A percentile compares a stretch with the other conserved stretches of the same genome.
phyloP scores from a whole-genome alignment of 2,888 invertebrate species.

The Eugnorisma glareosa region DNA sequence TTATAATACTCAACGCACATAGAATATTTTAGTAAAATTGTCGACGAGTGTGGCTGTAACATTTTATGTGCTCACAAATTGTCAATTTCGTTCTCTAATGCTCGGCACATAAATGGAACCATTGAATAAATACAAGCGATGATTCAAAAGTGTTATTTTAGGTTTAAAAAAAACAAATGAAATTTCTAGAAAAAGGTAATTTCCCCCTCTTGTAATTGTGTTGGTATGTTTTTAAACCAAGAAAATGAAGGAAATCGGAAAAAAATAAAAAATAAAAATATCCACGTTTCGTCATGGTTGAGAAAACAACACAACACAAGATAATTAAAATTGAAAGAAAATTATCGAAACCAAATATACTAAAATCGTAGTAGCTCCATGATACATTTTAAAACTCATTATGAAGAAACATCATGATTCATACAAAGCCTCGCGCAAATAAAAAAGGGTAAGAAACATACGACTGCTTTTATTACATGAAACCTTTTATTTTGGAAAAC shows the following conservation, averaged over 20 bases:
- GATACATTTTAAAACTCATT: neutral
- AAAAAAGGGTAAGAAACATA: neutral
- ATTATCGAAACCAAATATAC: neutral
- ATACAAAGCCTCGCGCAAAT: neutral
- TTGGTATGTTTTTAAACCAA: neutral
- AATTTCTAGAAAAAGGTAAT: neutral
- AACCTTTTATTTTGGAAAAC: conserved; percentile 10
- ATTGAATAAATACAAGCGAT: conserved; percentile 25
- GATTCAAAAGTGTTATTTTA: conserved; percentile 19
- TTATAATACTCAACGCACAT: neutral
- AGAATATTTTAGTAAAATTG: conserved; percentile 45
- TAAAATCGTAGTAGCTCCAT: neutral
- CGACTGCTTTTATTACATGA: neutral
- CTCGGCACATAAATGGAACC: conserved; percentile 25
- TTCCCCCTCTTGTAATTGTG: neutral
- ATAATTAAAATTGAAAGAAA: too few relatives aligned
- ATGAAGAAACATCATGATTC: neutral
- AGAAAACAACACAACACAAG: neutral
- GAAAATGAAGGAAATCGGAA: neutral
- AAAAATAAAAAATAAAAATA: too few relatives aligned
- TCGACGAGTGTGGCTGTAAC: conserved; percentile 67
- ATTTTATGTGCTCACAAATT: conserved; percentile 73
- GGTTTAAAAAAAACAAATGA: neutral
- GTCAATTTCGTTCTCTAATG: conserved; percentile 64
- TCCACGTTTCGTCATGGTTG: neutral